These are phyloP conservation scores for Ammodytes dubius DNA, from an alignment of 2,113 vertebrate species.

Conservation along the genomic window DNA sequence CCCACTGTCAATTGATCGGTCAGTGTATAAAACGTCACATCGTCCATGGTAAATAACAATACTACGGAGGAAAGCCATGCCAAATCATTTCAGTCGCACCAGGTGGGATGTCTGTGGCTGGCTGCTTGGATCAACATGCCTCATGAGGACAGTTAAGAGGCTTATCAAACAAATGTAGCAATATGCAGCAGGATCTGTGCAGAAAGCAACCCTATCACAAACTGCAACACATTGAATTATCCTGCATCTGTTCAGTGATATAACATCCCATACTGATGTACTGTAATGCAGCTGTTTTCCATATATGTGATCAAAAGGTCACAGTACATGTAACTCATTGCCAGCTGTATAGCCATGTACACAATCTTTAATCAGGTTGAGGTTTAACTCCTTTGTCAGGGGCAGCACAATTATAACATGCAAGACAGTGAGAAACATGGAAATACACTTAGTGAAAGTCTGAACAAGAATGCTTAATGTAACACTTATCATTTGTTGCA, in stretches of 20 bases:
- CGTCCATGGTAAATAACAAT: not conserved
- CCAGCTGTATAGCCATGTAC: not conserved
- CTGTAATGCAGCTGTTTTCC: not conserved
- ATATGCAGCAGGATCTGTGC: constrained; percentile 10
- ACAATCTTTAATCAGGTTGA: not conserved
- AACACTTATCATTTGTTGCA: not conserved
- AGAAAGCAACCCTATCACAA: constrained; percentile 5
- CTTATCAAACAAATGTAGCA: constrained; percentile 17
- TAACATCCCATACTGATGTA: not conserved
- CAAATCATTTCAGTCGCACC: not conserved
- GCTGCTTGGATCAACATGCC: constrained; percentile 27
- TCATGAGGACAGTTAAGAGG: constrained; percentile 55
- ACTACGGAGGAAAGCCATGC: not conserved
- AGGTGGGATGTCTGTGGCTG: constrained; percentile 18
- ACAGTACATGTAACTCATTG: not conserved
- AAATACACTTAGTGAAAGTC: not conserved
- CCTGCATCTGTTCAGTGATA: constrained; percentile 14
- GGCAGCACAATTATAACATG: not conserved
- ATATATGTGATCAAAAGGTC: not conserved
- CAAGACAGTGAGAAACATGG: not conserved
- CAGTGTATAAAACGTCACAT: not conserved
- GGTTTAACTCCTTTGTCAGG: not conserved
- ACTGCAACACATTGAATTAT: not conserved
- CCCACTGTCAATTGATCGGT: not conserved
- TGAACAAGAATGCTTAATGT: not conserved